Conservation (phyloP, 2,113 vertebrate species). For the Panthera leo region DNA sequence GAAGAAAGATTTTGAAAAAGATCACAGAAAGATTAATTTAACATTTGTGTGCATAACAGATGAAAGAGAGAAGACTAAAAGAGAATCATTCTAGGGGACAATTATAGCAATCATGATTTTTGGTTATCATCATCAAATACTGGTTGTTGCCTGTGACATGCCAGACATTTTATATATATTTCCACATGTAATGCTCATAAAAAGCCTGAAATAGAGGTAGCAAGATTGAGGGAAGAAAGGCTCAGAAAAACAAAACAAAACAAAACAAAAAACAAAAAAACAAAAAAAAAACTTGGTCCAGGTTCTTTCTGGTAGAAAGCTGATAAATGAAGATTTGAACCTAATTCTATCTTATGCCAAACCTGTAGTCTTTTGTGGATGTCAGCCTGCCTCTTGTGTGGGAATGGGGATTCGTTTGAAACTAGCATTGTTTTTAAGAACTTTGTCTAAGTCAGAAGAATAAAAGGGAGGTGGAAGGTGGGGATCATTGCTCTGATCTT, state of each 20-base stretch:
- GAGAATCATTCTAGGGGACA: background rate
- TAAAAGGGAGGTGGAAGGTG: background rate
- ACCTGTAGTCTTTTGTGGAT: background rate
- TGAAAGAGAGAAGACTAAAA: conserved; percentile 18
- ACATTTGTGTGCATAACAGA: background rate
- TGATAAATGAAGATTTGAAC: background rate
- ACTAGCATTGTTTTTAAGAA: background rate
- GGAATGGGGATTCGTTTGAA: background rate
- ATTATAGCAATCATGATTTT: conserved; percentile 10
- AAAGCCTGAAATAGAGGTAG: background rate
- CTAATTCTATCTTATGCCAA: background rate
- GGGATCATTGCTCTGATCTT: background rate
- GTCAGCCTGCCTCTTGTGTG: background rate
- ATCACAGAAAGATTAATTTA: background rate
- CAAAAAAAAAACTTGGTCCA: background rate
- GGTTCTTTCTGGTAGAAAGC: background rate
- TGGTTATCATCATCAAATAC: background rate
- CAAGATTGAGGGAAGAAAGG: background rate
- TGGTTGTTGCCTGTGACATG: background rate
- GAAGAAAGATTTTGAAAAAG: background rate
- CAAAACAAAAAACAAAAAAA: too few relatives aligned
- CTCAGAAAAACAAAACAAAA: background rate
- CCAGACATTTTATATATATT: background rate
- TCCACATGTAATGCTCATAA: background rate
- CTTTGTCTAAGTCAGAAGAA: conserved; percentile 1